phyloP scores from a whole-genome alignment of 2,888 invertebrate genomes.

The Conistra vaccinii region DNA sequence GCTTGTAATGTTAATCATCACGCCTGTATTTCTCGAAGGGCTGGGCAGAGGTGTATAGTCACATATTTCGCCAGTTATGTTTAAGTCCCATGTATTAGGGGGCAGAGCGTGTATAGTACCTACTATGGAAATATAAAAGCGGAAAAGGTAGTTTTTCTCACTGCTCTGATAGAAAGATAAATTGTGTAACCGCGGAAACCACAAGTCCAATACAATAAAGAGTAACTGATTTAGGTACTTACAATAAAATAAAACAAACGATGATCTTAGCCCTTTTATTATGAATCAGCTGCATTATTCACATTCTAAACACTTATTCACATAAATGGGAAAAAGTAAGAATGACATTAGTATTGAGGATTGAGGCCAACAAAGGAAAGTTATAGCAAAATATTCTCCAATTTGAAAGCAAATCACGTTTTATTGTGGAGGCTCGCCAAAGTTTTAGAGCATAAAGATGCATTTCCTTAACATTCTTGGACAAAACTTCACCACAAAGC shows the following conservation, averaged over 20 bases:
- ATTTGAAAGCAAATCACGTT: conserved; percentile 16
- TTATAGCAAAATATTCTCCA: conserved; percentile 17
- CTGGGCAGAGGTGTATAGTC: neutral
- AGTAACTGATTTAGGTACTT: neutral
- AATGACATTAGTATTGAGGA: conserved; percentile 28
- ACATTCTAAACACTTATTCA: conserved; percentile 13
- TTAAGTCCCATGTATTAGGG: neutral
- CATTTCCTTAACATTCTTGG: conserved; percentile 43
- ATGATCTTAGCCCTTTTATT: conserved; percentile 4
- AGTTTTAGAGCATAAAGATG: conserved; percentile 1
- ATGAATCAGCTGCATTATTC: conserved; percentile 4
- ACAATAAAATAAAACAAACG: neutral
- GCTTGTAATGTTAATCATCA: neutral
- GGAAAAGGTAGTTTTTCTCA: neutral
- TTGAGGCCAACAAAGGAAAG: conserved; percentile 44
- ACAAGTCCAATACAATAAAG: conserved; percentile 14
- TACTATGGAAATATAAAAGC: neutral
- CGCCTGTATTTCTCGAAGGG: no score
- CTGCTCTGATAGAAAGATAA: neutral
- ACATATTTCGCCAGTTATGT: neutral
- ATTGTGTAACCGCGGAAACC: conserved; percentile 36
- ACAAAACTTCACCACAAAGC: neutral
- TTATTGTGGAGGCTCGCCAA: conserved; percentile 40
- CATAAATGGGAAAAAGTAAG: neutral
- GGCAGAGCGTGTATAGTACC: neutral